Base-by-base conservation (phyloP, 2,888 invertebrate species). In the Notocelia uddmanniana region DNA sequence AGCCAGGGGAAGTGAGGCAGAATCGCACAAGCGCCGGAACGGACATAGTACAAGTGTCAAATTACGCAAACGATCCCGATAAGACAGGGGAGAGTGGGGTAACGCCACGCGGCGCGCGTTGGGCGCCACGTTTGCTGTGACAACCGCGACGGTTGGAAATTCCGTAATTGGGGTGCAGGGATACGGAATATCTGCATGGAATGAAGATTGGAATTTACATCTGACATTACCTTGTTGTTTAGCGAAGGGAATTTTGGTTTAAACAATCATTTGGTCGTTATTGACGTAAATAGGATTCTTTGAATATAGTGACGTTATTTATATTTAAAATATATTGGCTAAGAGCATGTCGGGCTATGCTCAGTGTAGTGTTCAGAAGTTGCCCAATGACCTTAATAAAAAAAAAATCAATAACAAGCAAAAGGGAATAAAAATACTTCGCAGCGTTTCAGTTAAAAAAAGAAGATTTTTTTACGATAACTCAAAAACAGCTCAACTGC, bases 41-140 rank as follows among this genome's bases (percentile, higher is more conserved):
- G 66, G 58, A 60, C 66, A 59, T n/a, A 41, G n/a, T 67, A 71
- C 71, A 54, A 55, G 66, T 71, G 71, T 71, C 71, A 60, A 54
- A 67, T 71, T 71, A 59, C 54, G 59, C 70, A 67, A 71, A 71
- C 71, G 66, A 67, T 67, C 66, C 31, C 45, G 54, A 71, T 71
- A 67, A 66, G n/a, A 50, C 52, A 31, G 31, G 18, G 45, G 45
- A 31, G 52, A 70, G 41, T 54, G 21, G 52, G 59, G 50, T 19
- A 31, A 23, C 3, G 45, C 60, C 45, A 37, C 21, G 60, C 45
- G 45, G 19, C 50, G 6, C 58, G 31, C 45, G 50, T 15, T 31
- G 15, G n/a, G 48, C 26, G 34, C 52, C 52, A 31, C 21, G 64
- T 21, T 63, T 18, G 45, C 45, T 50, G 52, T 54, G 54, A 64